Percentiles rank a stretch among this genome's conserved stretches.
phyloP scores from a whole-genome alignment of 2,113 vertebrate species.

The Syngnathus typhle region DNA sequence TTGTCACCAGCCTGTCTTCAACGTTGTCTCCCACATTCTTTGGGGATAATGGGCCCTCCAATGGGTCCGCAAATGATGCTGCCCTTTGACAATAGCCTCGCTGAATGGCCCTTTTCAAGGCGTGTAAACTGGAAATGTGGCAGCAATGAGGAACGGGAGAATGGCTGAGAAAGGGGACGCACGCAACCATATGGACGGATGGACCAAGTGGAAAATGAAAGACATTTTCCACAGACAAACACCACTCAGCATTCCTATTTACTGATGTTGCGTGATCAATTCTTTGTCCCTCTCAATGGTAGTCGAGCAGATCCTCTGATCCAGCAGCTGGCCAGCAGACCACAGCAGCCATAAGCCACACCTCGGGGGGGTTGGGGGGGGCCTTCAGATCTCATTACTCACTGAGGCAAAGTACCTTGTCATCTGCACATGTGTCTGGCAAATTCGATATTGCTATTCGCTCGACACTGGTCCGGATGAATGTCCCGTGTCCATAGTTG shows the following conservation, averaged over 20 bases:
- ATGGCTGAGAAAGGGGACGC: constrained; percentile 10
- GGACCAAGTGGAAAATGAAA: not conserved
- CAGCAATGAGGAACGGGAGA: constrained; percentile 38
- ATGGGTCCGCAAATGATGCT: constrained; percentile 67
- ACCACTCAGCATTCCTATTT: not conserved
- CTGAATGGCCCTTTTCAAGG: constrained; percentile 58
- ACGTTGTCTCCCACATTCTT: constrained; percentile 67
- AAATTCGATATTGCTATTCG: constrained; percentile 66
- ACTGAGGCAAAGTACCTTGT: constrained; percentile 53
- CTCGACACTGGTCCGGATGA: constrained; percentile 48
- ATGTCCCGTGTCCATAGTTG: not conserved
- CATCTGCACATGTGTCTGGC: constrained; percentile 49
- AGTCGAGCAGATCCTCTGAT: constrained; percentile 38
- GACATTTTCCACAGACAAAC: not conserved
- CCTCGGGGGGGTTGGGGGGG: no score
- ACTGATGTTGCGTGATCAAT: constrained; percentile 19
- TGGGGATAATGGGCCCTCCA: constrained; percentile 65
- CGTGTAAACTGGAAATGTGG: constrained; percentile 67
- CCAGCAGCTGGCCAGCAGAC: constrained; percentile 57
- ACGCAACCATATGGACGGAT: constrained; percentile 4
- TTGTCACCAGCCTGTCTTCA: constrained; percentile 73
- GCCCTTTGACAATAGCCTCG: constrained; percentile 55
- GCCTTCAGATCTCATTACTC: constrained; percentile 53
- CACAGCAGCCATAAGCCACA: constrained; percentile 44
- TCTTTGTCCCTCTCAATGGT: constrained; percentile 7